A percentile compares a stretch with the other conserved stretches of the same genome.
Evolutionary conservation across 2,797 vertebrate genomes (phyloP).

Genomic region (Lepus oiostolus): DNA sequence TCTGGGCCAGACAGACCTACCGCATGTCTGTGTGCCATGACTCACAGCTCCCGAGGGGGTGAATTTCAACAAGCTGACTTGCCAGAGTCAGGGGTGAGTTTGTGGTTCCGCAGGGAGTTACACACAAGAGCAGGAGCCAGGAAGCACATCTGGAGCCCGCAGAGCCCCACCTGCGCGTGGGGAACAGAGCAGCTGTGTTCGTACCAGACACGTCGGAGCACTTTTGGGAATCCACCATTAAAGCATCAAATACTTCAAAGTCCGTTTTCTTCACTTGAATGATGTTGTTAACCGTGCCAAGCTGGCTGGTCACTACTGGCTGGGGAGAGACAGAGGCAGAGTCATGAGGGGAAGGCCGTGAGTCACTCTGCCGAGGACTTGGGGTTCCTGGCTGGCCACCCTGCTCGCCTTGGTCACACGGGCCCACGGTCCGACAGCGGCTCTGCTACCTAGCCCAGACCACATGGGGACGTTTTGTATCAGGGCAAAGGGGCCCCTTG

Average conservation of each 20-base stretch:
- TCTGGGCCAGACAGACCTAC: background rate
- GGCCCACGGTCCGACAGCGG: background rate
- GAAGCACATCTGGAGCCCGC: background rate
- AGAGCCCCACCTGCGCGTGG: background rate
- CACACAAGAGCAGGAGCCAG: background rate
- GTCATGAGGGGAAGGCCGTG: too few species aligned
- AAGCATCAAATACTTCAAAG: constrained; percentile 98
- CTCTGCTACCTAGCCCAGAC: background rate
- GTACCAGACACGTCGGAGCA: constrained; percentile 95
- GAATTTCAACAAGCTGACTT: background rate
- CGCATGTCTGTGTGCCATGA: background rate
- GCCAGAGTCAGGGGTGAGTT: constrained; percentile 21
- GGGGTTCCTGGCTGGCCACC: background rate
- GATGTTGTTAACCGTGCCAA: constrained; percentile 96
- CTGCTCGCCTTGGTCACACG: background rate
- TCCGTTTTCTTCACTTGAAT: constrained; percentile 97
- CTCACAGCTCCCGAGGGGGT: background rate
- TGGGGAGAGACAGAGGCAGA: constrained; percentile 85
- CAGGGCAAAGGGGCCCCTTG: background rate
- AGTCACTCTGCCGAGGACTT: constrained; percentile 20
- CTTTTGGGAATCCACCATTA: constrained; percentile 97
- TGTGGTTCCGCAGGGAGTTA: background rate
- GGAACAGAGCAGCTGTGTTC: constrained; percentile 77
- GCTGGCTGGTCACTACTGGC: constrained; percentile 95
- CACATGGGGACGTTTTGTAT: background rate